Evolutionary conservation across 2,888 invertebrate species (phyloP), one percentile per base, ranked within the genome.

Genomic region (Agelastica alni): DNA sequence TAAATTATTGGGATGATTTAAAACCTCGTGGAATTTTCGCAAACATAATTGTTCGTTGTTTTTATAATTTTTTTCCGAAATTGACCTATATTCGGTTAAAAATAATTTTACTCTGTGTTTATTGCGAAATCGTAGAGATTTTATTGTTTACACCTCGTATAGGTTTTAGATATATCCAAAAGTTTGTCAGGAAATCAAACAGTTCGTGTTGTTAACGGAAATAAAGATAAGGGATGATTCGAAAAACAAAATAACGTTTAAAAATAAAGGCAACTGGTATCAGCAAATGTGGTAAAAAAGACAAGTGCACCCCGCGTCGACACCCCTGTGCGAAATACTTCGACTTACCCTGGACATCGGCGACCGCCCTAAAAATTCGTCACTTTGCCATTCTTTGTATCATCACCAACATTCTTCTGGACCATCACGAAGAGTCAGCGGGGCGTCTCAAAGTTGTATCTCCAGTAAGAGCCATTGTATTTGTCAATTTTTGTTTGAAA

Each of bases 361-460:
- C 66, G 62, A 64, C 39, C 64, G 6, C 68, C 72, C 64, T 28
- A 12, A 9, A 32, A 41, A 56, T 26, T 44, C 41, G 20, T 53
- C 48, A 44, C 16, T 14, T 12, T 13, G 18, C 14, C 5, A 26
- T 31, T 49, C 43, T 52, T 57, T 53, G 51, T 57, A 45, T 7
- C 42, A 46, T 10, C 12, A 28, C 34, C 42, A 47, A n/a, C 18
- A 42, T 32, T 41, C 31, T 4, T 46, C 26, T 64, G 72, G 65
- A 9, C 67, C 56, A 58, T 52, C 58, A 55, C 34, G 52, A 59
- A 59, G 61, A 64, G 72, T 59, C 75, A 70, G 72, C 73, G 58
- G 70, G 74, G 68, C 66, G 70, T 67, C 69, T 59, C 60, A 69
- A 72, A 71, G 73, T 73, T 75, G 73, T 73, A 74, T 72, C 70